Base-by-base conservation (phyloP, 1,140 invertebrate species). In the Drosophila subpulchrella region DNA sequence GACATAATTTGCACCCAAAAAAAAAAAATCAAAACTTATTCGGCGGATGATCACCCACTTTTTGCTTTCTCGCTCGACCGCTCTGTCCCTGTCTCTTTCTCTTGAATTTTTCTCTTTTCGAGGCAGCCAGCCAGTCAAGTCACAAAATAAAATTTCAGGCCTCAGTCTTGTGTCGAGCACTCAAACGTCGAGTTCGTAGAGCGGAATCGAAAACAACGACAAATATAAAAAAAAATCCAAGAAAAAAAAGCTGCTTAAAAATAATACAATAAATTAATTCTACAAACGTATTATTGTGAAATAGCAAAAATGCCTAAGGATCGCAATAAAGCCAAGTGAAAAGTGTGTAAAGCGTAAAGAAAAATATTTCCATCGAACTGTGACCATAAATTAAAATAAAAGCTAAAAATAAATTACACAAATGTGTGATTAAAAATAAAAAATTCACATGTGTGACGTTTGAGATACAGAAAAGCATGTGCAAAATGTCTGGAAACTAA, bases 151-250 rank as follows among this genome's bases (percentile, higher is more conserved):
- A 58, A 53, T 46, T 27, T 38, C 71, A 27, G 44, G 41, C 48
- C 34, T 83, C 84, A 88, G 84, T 88, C 83, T 88, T 88, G 84
- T 88, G 84, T 88, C 84, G 84, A 89, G 67, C 72, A 65, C 80
- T 73, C 63, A 71, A 65, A 59, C 56, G 63, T 76, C 50, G 47
- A 80, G 83, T 86, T 73, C 79, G 53, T 46, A 13, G 60, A 75
- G 75, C 68, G 83, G 59, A 57, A 61, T 88, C 84, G 84, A 88
- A 88, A 73, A 89, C 84, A 88, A 84, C 84, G 84, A 78, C 84
- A 61, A 30, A 63, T 60, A 54, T n/a, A 15, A 66, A n/a, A 27
- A 24, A 39, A 68, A 30, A 51, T 38, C 8, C 15, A n/a, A 50
- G 39, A 20, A 30, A 70, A 57, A 55, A 38, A 30, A 58, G 5